These are phyloP conservation scores for Ictalurus punctatus DNA, from an alignment of 2,113 vertebrate genomes.

Conservation along the genomic window DNA sequence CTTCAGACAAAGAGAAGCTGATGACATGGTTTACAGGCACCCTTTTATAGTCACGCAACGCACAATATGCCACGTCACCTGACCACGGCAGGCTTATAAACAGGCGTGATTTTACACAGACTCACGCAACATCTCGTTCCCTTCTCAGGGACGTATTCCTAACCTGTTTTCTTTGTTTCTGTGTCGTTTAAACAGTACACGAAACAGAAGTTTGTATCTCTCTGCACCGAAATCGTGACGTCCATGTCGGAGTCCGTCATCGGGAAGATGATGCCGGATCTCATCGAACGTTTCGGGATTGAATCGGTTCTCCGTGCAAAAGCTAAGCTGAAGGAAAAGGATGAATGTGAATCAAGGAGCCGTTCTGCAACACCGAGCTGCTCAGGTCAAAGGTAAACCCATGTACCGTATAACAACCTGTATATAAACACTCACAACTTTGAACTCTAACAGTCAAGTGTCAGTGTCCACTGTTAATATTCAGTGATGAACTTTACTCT, in stretches of 20 bases:
- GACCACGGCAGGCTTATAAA: too few species aligned
- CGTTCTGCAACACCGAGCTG: not conserved
- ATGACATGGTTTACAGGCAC: too few species aligned
- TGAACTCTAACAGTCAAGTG: not conserved
- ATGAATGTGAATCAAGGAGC: not conserved
- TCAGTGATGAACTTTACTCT: not conserved
- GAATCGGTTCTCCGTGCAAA: not conserved
- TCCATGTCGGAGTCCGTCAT: not conserved
- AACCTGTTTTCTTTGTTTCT: too few species aligned
- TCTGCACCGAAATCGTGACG: not conserved
- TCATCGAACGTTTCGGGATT: not conserved
- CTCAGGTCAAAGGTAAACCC: not conserved
- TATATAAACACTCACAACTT: not conserved
- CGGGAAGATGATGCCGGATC: not conserved
- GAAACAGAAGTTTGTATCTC: not conserved
- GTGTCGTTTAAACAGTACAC: not conserved
- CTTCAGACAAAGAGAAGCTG: too few species aligned
- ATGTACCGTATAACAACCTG: too few species aligned
- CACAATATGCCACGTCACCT: too few species aligned
- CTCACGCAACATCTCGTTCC: too few species aligned
- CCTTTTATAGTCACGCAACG: too few species aligned
- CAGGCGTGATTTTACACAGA: too few species aligned
- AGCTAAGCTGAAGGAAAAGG: not conserved
- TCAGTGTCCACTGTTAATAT: not conserved
- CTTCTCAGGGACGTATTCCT: too few species aligned